Evolutionary conservation across 1,140 invertebrate genomes (phyloP), one percentile per base, ranked within the genome.

Genomic region (Drusus annulatus): DNA sequence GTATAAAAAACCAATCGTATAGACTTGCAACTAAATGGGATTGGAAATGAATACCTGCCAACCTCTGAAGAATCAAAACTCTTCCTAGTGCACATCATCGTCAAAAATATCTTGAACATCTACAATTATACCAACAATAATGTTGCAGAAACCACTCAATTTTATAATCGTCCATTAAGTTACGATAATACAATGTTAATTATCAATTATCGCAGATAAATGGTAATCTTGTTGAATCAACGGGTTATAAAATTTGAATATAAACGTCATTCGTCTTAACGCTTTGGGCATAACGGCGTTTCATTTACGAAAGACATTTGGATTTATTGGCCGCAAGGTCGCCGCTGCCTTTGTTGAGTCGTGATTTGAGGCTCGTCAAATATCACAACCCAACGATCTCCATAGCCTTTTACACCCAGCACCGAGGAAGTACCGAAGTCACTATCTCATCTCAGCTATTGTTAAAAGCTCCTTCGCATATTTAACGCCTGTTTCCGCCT

Each of bases 331-430:
- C 62, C 2, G 13, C 10, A 65, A 65, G 62, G 36, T 45, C 36
- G 13, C 36, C 62, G 25, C 16, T 28, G 28, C 21, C 60, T 63
- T 25, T 56, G 54, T 21, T 63, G 23, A 25, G n/a, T 65, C 62
- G 62, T 65, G 62, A 65, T 31, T 28, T 65, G 3, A 28, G 62
- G 62, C 62, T n/a, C 28, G 62, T 65, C 28, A 31, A 65, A 65
- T 25, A 28, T 28, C 36, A 28, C 21, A 65, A 31, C n/a, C 21
- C 62, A 25, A 28, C 21, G 62, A 65, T 65, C 28, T 65, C 62
- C 16, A 21, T 60, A 60, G 17, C 56, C 17, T 45, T 45, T 60
- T 23, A 23, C 56, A 60, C 19, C 56, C 21, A 17, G 17, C 13
- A 60, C 56, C 17, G 56, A 60, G 17, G 23, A 60, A 65, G n/a